phyloP scores from a whole-genome alignment of 2,888 invertebrate species.

The Ephialtes manifestator region DNA sequence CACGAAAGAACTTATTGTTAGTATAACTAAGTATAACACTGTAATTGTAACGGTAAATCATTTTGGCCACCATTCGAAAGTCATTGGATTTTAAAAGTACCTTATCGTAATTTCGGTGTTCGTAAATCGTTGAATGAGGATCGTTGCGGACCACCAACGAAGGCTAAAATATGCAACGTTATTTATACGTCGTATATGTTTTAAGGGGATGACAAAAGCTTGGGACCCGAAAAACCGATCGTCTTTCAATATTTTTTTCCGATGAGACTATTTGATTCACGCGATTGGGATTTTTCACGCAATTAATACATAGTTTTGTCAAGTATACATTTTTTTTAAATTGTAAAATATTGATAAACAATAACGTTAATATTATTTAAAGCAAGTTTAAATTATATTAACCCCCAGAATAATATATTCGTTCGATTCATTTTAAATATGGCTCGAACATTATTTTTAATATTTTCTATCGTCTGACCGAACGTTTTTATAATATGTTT shows the following conservation, averaged over 20 bases:
- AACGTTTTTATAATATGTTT: no score
- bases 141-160: slow-evolving; percentile 1
- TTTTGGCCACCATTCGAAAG: slow-evolving; percentile 40
- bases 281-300: no score
- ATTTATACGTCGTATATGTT: neutral
- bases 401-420: no score
- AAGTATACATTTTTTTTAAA: no score
- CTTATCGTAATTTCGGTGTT: slow-evolving; percentile 50
- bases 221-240: neutral
- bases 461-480: no score
- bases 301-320: no score
- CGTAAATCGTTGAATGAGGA: slow-evolving; percentile 25
- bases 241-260: neutral
- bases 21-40: neutral
- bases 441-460: no score
- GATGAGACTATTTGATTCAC: no score
- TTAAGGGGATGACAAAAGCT: neutral
- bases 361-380: no score
- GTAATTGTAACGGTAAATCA: neutral
- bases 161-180: neutral
- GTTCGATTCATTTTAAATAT: no score
- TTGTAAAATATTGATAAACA: no score
- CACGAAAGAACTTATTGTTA: slow-evolving; percentile 16
- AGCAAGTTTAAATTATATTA: no score
- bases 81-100: slow-evolving; percentile 25